A percentile compares a stretch with the other conserved stretches of the same genome.
phyloP scores from a whole-genome alignment of 2,113 vertebrate species.

The Callipepla squamata region DNA sequence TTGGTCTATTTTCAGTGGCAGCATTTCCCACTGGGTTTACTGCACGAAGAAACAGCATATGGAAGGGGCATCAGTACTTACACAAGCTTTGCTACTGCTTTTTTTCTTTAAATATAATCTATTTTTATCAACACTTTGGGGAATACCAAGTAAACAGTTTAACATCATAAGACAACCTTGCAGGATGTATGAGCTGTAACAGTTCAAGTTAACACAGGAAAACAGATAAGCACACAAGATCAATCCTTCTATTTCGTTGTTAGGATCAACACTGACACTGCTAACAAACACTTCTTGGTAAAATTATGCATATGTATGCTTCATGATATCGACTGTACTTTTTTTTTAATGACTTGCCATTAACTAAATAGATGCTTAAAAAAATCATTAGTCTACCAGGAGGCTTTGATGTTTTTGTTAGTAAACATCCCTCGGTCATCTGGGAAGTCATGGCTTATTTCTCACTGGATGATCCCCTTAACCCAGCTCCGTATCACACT shows the following conservation, averaged over 20 bases:
- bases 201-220: not conserved
- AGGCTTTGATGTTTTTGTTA: not conserved
- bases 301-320: not conserved
- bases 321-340: not conserved
- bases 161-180: not conserved
- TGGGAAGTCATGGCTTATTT: not conserved
- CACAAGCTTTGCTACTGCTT: not conserved
- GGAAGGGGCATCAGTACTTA: not conserved
- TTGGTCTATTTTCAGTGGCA: constrained; percentile 24
- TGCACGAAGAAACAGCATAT: not conserved
- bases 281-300: not conserved
- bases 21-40: not conserved
- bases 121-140: not conserved
- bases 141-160: not conserved
- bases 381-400: not conserved
- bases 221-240: not conserved
- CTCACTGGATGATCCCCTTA: not conserved
- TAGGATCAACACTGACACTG: not conserved
- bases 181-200: not conserved
- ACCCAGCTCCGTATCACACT: not conserved
- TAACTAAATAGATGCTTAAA: not conserved
- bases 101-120: not conserved
- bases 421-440: not conserved
- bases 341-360: not conserved
- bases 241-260: not conserved